Evolutionary conservation across 2,888 invertebrate species (phyloP).

Genomic region (Caenorhabditis zanzibari): DNA sequence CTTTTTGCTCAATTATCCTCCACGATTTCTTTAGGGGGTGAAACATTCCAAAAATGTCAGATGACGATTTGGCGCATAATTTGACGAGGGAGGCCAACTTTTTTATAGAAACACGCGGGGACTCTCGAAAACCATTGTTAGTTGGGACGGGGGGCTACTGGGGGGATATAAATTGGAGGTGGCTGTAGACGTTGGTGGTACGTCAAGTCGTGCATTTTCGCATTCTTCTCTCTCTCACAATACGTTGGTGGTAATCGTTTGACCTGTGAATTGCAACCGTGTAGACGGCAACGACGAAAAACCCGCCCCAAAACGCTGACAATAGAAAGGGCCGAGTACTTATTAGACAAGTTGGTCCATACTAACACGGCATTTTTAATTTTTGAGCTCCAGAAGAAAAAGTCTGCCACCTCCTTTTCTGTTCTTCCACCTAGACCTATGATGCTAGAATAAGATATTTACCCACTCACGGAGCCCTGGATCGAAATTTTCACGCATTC

Average conservation of each 20-base stretch:
- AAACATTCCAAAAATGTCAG: slow-evolving; percentile 61
- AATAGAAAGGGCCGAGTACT: slow-evolving; percentile 35
- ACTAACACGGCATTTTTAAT: slow-evolving; percentile 20
- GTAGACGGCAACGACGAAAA: neutral
- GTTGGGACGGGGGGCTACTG: too few relatives aligned
- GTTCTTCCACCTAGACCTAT: neutral
- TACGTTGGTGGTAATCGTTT: slow-evolving; percentile 20
- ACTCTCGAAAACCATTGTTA: slow-evolving; percentile 17
- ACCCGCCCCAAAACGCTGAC: slow-evolving; percentile 25
- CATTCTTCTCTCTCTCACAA: slow-evolving; percentile 12
- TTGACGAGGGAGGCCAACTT: slow-evolving; percentile 11
- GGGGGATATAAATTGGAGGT: slow-evolving; percentile 6
- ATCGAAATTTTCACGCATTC: slow-evolving; percentile 26
- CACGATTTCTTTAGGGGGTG: slow-evolving; percentile 31
- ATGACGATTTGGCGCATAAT: slow-evolving; percentile 50
- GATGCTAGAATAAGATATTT: slow-evolving; percentile 12
- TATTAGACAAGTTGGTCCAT: slow-evolving; percentile 16
- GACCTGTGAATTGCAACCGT: slow-evolving; percentile 40
- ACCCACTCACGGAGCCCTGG: neutral
- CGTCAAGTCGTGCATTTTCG: slow-evolving; percentile 19
- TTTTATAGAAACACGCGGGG: slow-evolving; percentile 46
- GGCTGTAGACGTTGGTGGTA: slow-evolving; percentile 21
- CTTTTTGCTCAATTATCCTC: slow-evolving; percentile 20
- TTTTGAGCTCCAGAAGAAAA: slow-evolving; percentile 22
- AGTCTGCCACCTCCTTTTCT: neutral